Evolutionary conservation across 2,888 invertebrate species (phyloP).

Genomic region (Acholoe squamosa): DNA sequence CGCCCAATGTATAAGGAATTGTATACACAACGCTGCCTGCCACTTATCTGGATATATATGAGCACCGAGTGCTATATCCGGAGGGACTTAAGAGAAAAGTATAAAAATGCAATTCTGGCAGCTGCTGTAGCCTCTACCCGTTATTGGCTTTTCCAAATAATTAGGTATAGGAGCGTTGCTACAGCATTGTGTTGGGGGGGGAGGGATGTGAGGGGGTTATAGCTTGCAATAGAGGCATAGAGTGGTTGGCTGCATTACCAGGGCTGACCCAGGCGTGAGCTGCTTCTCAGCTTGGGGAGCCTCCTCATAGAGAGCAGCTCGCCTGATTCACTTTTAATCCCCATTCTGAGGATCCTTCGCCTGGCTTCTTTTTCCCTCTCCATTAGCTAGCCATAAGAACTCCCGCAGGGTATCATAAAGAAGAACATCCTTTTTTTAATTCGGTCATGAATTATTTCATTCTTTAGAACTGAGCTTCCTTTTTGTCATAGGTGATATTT

Average conservation of each 20-base stretch:
- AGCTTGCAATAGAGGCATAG: not conserved
- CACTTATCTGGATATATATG: too few species aligned
- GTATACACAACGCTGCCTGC: too few species aligned
- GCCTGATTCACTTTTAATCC: conserved; percentile 24
- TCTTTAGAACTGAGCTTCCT: too few species aligned
- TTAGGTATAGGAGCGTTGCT: not conserved
- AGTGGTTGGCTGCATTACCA: not conserved
- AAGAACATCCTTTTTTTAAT: not conserved
- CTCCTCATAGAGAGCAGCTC: not conserved
- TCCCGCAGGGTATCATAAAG: not conserved
- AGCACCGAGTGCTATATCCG: too few species aligned
- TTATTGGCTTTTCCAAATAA: not conserved
- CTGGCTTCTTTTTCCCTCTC: not conserved
- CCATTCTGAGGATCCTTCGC: not conserved
- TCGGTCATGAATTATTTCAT: too few species aligned
- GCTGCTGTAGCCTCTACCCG: not conserved
- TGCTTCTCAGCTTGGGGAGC: not conserved
- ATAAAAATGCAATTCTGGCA: too few species aligned
- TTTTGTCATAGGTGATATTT: too few species aligned
- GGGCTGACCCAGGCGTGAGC: not conserved
- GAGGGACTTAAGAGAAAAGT: too few species aligned
- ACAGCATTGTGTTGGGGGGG: not conserved
- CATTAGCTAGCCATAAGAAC: not conserved
- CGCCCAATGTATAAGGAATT: too few species aligned
- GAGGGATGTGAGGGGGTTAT: not conserved